Evolutionary conservation across 1,140 invertebrate species (phyloP).

Genomic region (Drosophila pruinosa): DNA sequence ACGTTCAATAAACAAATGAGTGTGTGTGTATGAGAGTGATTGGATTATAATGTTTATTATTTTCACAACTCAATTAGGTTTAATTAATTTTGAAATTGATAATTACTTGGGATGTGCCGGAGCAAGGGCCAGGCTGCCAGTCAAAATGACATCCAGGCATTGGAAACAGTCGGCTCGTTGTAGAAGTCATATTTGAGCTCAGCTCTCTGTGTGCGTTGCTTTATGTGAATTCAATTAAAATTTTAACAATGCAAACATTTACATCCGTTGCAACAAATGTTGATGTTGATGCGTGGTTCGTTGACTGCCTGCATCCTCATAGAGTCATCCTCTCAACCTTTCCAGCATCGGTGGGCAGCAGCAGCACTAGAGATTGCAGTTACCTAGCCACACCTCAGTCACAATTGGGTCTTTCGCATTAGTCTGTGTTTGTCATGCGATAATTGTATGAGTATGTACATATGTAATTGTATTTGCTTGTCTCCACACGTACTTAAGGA

Average conservation of each 20-base stretch:
- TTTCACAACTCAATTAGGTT: conserved; percentile 80
- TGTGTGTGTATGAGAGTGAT: neutral
- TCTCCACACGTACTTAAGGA: conserved; percentile 4
- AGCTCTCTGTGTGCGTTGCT: conserved; percentile 40
- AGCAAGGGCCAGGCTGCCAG: conserved; percentile 51
- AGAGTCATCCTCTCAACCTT: conserved; percentile 44
- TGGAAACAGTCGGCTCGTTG: neutral
- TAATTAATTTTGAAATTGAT: conserved; percentile 82
- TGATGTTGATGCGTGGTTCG: conserved; percentile 30
- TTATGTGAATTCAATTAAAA: conserved; percentile 82
- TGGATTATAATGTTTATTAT: conserved; percentile 71
- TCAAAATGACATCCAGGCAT: conserved; percentile 53
- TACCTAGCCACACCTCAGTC: conserved; percentile 66
- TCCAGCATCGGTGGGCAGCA: conserved; percentile 13
- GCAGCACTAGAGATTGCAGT: conserved; percentile 44
- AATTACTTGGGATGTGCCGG: conserved; percentile 49
- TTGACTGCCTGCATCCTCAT: conserved; percentile 34
- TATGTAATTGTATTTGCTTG: conserved; percentile 74
- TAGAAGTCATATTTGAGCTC: neutral
- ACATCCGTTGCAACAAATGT: conserved; percentile 81
- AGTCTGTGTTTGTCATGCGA: conserved; percentile 71
- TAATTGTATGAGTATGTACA: conserved; percentile 79
- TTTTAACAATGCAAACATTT: conserved; percentile 82
- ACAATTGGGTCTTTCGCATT: conserved; percentile 74
- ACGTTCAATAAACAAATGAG: conserved; percentile 36